Conservation (phyloP, 1,140 invertebrate species). For the Cyclina sinensis region DNA sequence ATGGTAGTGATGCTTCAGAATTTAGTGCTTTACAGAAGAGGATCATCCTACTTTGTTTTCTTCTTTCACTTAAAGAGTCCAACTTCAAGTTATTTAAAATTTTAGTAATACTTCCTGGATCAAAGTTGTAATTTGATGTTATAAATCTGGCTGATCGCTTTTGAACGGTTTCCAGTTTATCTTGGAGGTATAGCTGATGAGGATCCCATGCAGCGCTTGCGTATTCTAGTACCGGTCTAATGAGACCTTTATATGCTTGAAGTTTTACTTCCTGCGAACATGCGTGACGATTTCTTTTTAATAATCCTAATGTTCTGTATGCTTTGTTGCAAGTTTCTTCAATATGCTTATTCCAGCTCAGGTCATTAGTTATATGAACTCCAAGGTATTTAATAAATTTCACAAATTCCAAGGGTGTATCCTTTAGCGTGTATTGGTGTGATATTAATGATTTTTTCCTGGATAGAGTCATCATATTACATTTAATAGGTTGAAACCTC, state of each 20-base stretch:
- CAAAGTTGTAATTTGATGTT: conserved; percentile 15
- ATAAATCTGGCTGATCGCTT: conserved; percentile 34
- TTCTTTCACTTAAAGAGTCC: too few relatives aligned
- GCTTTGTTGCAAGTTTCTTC: too few relatives aligned
- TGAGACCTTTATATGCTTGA: too few relatives aligned
- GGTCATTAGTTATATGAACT: conserved; percentile 16
- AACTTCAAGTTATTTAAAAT: not conserved
- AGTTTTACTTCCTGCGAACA: too few relatives aligned
- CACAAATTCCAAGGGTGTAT: not conserved
- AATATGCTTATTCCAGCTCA: too few relatives aligned
- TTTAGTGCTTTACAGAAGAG: conserved; percentile 41
- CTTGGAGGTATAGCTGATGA: too few relatives aligned
- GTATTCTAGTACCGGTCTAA: too few relatives aligned
- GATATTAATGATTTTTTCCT: conserved; percentile 4
- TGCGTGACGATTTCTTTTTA: too few relatives aligned
- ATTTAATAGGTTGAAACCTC: conserved; percentile 39
- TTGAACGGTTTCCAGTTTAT: not conserved
- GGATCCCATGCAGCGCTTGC: too few relatives aligned
- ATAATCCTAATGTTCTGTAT: too few relatives aligned
- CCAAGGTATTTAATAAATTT: conserved; percentile 37
- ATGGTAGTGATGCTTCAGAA: not conserved
- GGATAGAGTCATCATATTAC: conserved; percentile 27
- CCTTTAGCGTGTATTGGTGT: not conserved
- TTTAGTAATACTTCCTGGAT: not conserved
- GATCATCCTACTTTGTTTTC: not conserved